Evolutionary conservation across 2,888 invertebrate species (phyloP).

Genomic region (Coenonympha glycerion): DNA sequence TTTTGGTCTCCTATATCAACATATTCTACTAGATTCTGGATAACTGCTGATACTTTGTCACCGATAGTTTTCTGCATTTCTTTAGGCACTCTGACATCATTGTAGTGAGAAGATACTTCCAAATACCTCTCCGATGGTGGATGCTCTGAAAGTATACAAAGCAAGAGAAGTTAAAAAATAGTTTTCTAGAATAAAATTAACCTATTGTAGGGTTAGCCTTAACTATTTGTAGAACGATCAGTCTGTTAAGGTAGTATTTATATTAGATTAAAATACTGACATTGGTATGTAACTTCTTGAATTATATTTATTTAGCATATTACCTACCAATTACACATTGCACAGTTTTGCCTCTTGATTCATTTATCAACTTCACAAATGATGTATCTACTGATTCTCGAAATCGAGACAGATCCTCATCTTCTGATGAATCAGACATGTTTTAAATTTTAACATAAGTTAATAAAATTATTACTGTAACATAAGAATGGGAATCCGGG

Average conservation of each 20-base stretch:
- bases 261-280: too few species aligned
- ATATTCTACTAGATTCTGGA: conserved; percentile 63
- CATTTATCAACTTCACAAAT: conserved; percentile 54
- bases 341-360: conserved; percentile 39
- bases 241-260: too few species aligned
- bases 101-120: conserved; percentile 66
- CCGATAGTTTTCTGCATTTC: conserved; percentile 71
- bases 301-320: not conserved
- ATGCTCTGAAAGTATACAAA: conserved; percentile 26
- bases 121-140: conserved; percentile 57
- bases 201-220: too few species aligned
- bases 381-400: conserved; percentile 69
- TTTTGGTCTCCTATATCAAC: conserved; percentile 41
- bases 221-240: too few species aligned
- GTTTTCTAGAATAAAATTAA: not conserved
- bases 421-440: conserved; percentile 57
- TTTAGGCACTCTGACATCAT: conserved; percentile 71
- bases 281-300: not conserved
- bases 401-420: conserved; percentile 64
- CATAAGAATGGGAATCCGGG: too few species aligned
- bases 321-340: not conserved
- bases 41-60: conserved; percentile 64
- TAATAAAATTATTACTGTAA: too few species aligned
- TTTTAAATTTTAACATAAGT: too few species aligned
- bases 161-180: conserved; percentile 13